phyloP scores from a whole-genome alignment of 2,888 invertebrate genomes.

The Gerris lacustris region DNA sequence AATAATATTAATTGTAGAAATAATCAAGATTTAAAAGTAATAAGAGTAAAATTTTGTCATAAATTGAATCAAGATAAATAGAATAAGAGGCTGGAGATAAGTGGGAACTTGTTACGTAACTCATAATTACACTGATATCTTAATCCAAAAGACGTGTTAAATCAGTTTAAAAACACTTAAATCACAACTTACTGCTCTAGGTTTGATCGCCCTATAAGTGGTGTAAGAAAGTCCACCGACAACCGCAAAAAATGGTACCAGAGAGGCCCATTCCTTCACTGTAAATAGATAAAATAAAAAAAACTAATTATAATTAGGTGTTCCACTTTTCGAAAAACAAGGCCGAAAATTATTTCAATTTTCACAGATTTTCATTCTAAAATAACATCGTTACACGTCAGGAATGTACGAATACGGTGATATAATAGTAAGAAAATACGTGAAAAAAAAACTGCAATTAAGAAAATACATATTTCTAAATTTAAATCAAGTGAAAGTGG shows the following conservation, averaged over 20 bases:
- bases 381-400: no score
- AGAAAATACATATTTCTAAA: neutral
- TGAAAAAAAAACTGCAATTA: conserved; percentile 13
- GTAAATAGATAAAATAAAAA: conserved; percentile 40
- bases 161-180: conserved; percentile 23
- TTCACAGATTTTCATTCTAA: no score
- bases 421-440: neutral
- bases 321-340: conserved; percentile 18
- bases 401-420: no score
- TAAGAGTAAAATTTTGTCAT: no score
- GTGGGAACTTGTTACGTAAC: no score
- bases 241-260: conserved; percentile 68
- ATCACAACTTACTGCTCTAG: conserved; percentile 41
- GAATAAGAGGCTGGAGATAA: no score
- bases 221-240: conserved; percentile 70
- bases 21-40: no score
- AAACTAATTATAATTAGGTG: conserved; percentile 12
- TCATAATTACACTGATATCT: no score
- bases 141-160: no score
- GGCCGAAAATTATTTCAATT: conserved; percentile 6
- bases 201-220: conserved; percentile 61
- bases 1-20: no score
- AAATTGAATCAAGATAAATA: no score
- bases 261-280: conserved; percentile 71
- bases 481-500: no score